phyloP scores from a whole-genome alignment of 2,888 invertebrate species.

The Platycheirus rosarum region DNA sequence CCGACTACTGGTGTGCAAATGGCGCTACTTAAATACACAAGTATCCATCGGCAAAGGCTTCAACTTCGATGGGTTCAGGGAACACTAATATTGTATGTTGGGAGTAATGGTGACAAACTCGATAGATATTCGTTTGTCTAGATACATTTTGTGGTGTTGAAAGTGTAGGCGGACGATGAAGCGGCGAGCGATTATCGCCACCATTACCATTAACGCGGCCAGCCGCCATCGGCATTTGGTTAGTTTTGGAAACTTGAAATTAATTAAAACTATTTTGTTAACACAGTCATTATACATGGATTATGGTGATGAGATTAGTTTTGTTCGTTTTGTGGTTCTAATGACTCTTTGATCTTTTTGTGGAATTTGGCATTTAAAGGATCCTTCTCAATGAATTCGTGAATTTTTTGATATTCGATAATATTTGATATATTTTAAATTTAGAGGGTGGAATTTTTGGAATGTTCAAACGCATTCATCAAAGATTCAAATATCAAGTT shows the following conservation, averaged over 20 bases:
- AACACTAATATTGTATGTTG: background rate
- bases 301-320: constrained; percentile 41
- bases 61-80: constrained; percentile 7
- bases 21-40: constrained; percentile 28
- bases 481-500: too few species aligned
- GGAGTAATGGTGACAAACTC: constrained; percentile 13
- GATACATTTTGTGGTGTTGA: background rate
- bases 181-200: constrained; percentile 35
- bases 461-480: too few species aligned
- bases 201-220: constrained; percentile 29
- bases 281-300: constrained; percentile 45
- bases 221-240: background rate
- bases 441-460: too few species aligned
- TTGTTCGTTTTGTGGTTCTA: constrained; percentile 6
- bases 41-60: constrained; percentile 28
- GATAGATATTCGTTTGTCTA: constrained; percentile 1
- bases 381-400: too few species aligned
- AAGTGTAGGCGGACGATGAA: constrained; percentile 53
- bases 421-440: too few species aligned
- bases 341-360: background rate
- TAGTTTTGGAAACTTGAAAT: constrained; percentile 36
- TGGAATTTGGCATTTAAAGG: background rate
- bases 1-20: constrained; percentile 38
- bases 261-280: constrained; percentile 69
- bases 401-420: too few species aligned